Evolutionary conservation across 2,113 vertebrate species (phyloP).

Genomic region (Rhinolophus ferrumequinum): DNA sequence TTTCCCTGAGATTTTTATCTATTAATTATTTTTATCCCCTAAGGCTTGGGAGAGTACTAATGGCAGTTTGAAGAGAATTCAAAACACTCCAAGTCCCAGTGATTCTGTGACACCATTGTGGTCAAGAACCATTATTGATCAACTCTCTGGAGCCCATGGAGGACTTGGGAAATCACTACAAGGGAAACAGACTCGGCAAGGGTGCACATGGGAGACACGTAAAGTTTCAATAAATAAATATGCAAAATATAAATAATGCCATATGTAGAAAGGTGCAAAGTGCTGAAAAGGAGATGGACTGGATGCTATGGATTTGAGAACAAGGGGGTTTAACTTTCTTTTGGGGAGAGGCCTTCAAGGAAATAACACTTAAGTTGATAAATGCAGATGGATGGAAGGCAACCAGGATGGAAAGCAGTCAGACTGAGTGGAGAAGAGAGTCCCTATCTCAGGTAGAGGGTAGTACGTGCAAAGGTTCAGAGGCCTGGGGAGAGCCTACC

Average conservation of each 20-base stretch:
- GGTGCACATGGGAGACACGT: not conserved
- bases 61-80: not conserved
- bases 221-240: no score
- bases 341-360: not conserved
- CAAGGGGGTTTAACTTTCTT: not conserved
- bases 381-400: not conserved
- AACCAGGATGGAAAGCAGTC: not conserved
- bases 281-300: not conserved
- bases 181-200: not conserved
- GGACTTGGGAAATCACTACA: no score
- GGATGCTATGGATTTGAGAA: not conserved
- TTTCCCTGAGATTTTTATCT: not conserved
- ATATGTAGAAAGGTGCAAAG: not conserved
- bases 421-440: not conserved
- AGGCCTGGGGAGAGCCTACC: accelerated
- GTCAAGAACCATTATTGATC: no score
- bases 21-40: not conserved
- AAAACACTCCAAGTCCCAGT: not conserved
- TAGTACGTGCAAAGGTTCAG: accelerated
- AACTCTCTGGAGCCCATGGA: no score
- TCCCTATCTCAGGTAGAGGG: not conserved
- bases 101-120: not conserved
- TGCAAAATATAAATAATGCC: not conserved
- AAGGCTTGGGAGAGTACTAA: no score
- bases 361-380: not conserved